Conservation (phyloP, 1,140 invertebrate species). For the Elysia chlorotica region DNA sequence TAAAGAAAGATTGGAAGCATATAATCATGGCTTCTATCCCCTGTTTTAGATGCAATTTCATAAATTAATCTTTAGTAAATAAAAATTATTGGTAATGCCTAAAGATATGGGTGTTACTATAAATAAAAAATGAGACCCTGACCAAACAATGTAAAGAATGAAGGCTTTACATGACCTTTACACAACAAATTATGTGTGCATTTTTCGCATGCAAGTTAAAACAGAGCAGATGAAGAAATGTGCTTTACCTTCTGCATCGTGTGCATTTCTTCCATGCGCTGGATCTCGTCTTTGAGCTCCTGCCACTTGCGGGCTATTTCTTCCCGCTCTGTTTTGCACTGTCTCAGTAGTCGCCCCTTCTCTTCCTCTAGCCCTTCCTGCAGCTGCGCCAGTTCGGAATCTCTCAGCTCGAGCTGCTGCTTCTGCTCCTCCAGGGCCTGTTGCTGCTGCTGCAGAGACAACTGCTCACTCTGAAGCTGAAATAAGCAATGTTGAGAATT, state of each 20-base stretch:
- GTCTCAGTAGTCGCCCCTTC: constrained; percentile 30
- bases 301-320: constrained; percentile 46
- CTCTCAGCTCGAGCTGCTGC: constrained; percentile 33
- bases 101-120: no score
- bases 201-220: background rate
- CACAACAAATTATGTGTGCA: no score
- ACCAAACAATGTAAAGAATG: no score
- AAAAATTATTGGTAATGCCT: no score
- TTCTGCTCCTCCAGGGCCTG: constrained; percentile 32
- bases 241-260: constrained; percentile 41
- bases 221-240: background rate
- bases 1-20: no score
- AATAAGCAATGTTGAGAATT: background rate
- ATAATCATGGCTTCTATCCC: no score
- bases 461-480: constrained; percentile 25
- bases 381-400: constrained; percentile 29
- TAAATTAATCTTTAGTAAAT: no score
- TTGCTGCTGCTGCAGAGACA: constrained; percentile 29
- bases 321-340: constrained; percentile 39
- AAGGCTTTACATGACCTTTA: no score
- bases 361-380: constrained; percentile 33
- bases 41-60: no score
- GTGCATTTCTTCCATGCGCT: constrained; percentile 45
- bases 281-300: constrained; percentile 44
- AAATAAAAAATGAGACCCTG: no score